A percentile compares a stretch with the other conserved stretches of the same genome.
Evolutionary conservation across 2,888 invertebrate genomes (phyloP).

Genomic region (Drosophila bunnanda): DNA sequence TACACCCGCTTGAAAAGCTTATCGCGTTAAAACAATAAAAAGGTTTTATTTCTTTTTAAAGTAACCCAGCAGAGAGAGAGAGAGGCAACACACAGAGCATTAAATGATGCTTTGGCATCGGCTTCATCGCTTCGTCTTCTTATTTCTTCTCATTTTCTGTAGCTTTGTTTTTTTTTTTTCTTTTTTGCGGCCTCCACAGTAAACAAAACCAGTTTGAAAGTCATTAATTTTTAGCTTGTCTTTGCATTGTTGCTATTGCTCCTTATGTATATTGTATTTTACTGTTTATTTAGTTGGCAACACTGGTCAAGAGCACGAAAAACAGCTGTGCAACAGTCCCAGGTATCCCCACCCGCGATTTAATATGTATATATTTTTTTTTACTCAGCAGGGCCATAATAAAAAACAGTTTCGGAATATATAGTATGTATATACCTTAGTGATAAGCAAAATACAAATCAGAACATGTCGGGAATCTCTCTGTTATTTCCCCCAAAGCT

Average conservation of each 20-base stretch:
- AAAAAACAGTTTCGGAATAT: slow-evolving; percentile 59
- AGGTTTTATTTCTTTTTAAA: slow-evolving; percentile 18
- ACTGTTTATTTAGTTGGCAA: slow-evolving; percentile 51
- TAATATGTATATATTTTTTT: slow-evolving; percentile 14
- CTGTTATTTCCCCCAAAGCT: slow-evolving; percentile 1
- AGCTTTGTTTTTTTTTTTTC: slow-evolving; percentile 13
- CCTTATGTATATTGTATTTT: slow-evolving; percentile 47
- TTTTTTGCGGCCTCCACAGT: slow-evolving; percentile 32
- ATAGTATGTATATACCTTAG: slow-evolving; percentile 14
- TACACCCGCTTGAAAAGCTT: slow-evolving; percentile 13
- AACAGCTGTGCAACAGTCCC: slow-evolving; percentile 47
- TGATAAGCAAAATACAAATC: slow-evolving; percentile 29
- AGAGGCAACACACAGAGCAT: slow-evolving; percentile 36
- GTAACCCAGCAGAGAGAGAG: background rate
- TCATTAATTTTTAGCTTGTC: slow-evolving; percentile 56
- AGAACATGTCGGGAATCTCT: slow-evolving; percentile 16
- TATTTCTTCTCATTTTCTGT: slow-evolving; percentile 31
- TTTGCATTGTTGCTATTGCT: slow-evolving; percentile 53
- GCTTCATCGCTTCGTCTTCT: slow-evolving; percentile 38
- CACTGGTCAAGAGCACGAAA: slow-evolving; percentile 43
- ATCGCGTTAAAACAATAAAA: slow-evolving; percentile 15
- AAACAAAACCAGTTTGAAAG: slow-evolving; percentile 55
- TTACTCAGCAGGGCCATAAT: slow-evolving; percentile 64
- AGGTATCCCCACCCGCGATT: slow-evolving; percentile 18
- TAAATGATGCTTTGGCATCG: slow-evolving; percentile 48